Evolutionary conservation across 2,888 invertebrate species (phyloP).

Genomic region (Gastrophysa polygoni): DNA sequence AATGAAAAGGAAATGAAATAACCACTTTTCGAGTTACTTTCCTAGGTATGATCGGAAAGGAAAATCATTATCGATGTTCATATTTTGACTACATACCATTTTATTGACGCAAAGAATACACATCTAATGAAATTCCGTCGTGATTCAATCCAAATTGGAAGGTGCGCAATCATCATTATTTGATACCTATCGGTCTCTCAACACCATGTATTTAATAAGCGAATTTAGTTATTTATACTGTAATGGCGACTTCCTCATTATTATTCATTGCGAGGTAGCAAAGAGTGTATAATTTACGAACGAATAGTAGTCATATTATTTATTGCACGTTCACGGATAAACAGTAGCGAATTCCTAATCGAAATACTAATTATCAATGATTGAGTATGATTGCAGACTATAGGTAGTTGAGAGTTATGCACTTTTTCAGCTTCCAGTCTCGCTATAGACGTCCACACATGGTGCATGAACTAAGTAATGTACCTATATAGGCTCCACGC

Average conservation of each 20-base stretch:
- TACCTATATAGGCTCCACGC: not conserved
- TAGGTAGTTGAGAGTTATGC: conserved; percentile 29
- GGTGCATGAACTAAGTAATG: conserved; percentile 1
- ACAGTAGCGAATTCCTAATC: conserved; percentile 37
- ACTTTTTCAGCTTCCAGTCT: conserved; percentile 14
- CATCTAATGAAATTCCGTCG: not conserved
- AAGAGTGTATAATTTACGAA: conserved; percentile 32
- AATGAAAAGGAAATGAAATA: no score
- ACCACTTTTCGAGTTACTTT: no score
- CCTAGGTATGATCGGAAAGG: no score
- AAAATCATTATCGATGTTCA: no score
- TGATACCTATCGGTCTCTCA: not conserved
- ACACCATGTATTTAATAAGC: conserved; percentile 24
- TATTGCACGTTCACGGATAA: conserved; percentile 33
- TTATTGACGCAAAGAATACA: no score
- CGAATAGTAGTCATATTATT: conserved; percentile 27
- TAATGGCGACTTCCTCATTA: conserved; percentile 30
- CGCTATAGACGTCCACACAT: conserved; percentile 18
- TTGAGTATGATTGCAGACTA: conserved; percentile 36
- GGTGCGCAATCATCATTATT: conserved; percentile 1
- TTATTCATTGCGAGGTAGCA: conserved; percentile 29
- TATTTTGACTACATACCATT: no score
- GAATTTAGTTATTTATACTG: conserved; percentile 31
- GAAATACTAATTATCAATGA: conserved; percentile 37
- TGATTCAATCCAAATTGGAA: not conserved